Evolutionary conservation across 1,140 invertebrate genomes (phyloP).

Genomic region (Drepana arcuata): DNA sequence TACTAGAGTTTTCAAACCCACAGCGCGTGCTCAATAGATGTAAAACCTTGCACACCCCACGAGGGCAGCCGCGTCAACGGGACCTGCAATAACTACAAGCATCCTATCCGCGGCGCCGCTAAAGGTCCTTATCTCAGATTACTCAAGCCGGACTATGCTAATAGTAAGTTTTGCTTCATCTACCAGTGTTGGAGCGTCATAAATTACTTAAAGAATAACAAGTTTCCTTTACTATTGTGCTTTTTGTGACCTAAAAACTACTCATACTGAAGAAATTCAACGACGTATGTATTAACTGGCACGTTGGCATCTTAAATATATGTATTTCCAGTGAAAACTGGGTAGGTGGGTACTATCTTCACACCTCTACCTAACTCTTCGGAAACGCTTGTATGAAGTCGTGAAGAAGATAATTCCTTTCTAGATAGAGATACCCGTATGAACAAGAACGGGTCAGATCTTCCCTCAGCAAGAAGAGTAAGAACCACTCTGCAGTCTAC

Average conservation of each 20-base stretch:
- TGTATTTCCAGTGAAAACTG: too few relatives aligned
- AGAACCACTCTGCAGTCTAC: conserved; percentile 78
- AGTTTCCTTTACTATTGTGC: too few relatives aligned
- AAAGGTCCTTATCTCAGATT: conserved; percentile 33
- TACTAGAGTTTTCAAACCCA: too few relatives aligned
- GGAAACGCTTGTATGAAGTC: too few relatives aligned
- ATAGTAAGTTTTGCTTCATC: conserved; percentile 21
- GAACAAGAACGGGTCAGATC: conserved; percentile 66
- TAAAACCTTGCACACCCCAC: conserved; percentile 31
- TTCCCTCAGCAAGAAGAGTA: conserved; percentile 81
- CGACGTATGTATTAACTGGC: too few relatives aligned
- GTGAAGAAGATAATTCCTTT: conserved; percentile 1
- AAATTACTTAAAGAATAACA: too few relatives aligned
- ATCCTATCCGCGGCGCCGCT: conserved; percentile 28
- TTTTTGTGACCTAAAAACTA: too few relatives aligned
- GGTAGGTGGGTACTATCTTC: too few relatives aligned
- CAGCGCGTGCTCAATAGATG: conserved; percentile 31
- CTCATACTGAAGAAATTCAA: too few relatives aligned
- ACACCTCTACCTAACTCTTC: too few relatives aligned
- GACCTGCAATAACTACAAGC: conserved; percentile 40
- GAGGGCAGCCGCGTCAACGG: conserved; percentile 38
- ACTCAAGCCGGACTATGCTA: conserved; percentile 30
- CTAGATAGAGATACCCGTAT: conserved; percentile 24
- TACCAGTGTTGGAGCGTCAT: too few relatives aligned
- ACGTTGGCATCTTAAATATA: too few relatives aligned